These are phyloP conservation scores for Dione vanillae DNA, from an alignment of 2,888 invertebrate genomes.

Conservation along the genomic window DNA sequence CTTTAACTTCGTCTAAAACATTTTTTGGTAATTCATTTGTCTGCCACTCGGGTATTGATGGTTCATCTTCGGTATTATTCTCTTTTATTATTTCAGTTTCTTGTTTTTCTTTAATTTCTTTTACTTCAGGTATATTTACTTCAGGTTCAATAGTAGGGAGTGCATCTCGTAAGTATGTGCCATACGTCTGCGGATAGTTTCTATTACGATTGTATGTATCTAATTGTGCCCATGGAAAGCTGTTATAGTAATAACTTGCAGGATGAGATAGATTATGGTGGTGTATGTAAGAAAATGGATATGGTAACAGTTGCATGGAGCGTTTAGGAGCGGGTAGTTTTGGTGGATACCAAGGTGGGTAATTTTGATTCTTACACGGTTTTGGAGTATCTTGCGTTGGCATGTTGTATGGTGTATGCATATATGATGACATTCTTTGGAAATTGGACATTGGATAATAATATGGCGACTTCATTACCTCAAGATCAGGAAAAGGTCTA, in stretches of 20 bases:
- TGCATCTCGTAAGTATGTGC: slow-evolving; percentile 46
- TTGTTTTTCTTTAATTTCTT: slow-evolving; percentile 33
- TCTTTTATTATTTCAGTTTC: slow-evolving; percentile 22
- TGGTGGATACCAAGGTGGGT: slow-evolving; percentile 45
- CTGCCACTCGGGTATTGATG: slow-evolving; percentile 58
- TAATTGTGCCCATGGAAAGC: slow-evolving; percentile 54
- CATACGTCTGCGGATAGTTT: slow-evolving; percentile 48
- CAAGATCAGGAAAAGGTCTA: slow-evolving; percentile 51
- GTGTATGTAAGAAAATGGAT: slow-evolving; percentile 62
- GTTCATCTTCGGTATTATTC: slow-evolving; percentile 38
- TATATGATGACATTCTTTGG: slow-evolving; percentile 62
- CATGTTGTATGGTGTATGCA: slow-evolving; percentile 47
- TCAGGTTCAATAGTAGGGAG: slow-evolving; percentile 49
- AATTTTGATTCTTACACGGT: slow-evolving; percentile 44
- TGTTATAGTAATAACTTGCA: slow-evolving; percentile 48
- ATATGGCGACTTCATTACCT: slow-evolving; percentile 62
- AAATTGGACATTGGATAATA: slow-evolving; percentile 64
- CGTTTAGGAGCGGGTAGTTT: slow-evolving; percentile 50
- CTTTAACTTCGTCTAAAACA: slow-evolving; percentile 67
- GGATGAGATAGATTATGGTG: slow-evolving; percentile 55
- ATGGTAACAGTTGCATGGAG: slow-evolving; percentile 57
- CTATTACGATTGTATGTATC: slow-evolving; percentile 51
- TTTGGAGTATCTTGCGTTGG: slow-evolving; percentile 25
- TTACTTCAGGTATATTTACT: slow-evolving; percentile 45
- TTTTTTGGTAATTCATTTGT: slow-evolving; percentile 62